Percentiles rank a stretch among this genome's conserved stretches.
phyloP scores from a whole-genome alignment of 2,797 vertebrate genomes.

The Champsocephalus gunnari region DNA sequence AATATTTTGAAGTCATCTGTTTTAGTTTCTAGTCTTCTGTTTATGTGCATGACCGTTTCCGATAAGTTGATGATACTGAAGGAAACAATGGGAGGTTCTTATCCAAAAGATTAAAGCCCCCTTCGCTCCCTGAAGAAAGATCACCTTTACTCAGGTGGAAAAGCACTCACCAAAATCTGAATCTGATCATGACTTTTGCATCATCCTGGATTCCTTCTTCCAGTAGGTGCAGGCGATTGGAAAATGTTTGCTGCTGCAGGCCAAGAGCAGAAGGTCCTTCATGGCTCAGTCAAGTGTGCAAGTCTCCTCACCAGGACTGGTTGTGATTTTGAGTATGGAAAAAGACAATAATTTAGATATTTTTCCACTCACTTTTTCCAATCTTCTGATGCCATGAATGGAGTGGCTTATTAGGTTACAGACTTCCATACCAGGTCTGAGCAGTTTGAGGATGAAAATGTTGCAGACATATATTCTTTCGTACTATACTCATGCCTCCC shows the following conservation, averaged over 20 bases:
- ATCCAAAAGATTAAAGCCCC: conserved; percentile 8
- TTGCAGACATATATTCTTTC: conserved; percentile 41
- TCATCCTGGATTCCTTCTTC: conserved; percentile 34
- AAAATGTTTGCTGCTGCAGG: conserved; percentile 54
- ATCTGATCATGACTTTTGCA: conserved; percentile 35
- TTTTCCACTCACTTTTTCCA: conserved; percentile 74
- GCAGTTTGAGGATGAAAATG: conserved; percentile 54
- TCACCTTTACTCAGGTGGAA: conserved; percentile 61
- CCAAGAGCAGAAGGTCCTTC: conserved; percentile 66
- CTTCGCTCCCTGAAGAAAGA: conserved; percentile 22
- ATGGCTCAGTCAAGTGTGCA: conserved; percentile 60
- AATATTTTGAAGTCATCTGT: no score
- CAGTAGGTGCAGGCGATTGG: conserved; percentile 56
- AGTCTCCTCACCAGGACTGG: conserved; percentile 66
- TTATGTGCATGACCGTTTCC: conserved; percentile 25
- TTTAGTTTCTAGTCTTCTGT: neutral
- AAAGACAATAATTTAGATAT: conserved; percentile 74
- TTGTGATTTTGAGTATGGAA: conserved; percentile 72
- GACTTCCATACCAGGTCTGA: conserved; percentile 66
- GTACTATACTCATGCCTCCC: conserved; percentile 17
- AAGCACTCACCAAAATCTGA: conserved; percentile 52
- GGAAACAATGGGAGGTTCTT: conserved; percentile 26
- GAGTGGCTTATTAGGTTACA: conserved; percentile 70
- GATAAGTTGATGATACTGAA: conserved; percentile 7
- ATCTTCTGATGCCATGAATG: conserved; percentile 68